phyloP scores from a whole-genome alignment of 2,888 invertebrate species.

The Deilephila elpenor region DNA sequence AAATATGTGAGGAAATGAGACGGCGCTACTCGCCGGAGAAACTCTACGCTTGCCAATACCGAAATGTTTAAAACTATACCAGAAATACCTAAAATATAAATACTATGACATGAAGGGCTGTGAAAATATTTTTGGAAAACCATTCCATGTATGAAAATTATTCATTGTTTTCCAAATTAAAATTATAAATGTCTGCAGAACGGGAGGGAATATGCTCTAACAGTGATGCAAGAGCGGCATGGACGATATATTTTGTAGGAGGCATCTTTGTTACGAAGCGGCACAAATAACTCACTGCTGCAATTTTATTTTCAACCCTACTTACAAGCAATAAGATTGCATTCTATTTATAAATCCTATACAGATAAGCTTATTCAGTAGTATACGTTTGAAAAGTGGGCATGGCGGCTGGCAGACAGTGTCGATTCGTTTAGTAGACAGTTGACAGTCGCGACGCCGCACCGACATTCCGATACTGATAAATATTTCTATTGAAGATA shows the following conservation, averaged over 20 bases:
- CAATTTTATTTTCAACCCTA: constrained; percentile 38
- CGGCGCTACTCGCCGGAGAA: constrained; percentile 55
- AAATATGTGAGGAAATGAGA: constrained; percentile 77
- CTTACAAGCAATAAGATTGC: neutral
- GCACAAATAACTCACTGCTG: constrained; percentile 45
- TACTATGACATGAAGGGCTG: neutral
- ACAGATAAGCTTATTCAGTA: neutral
- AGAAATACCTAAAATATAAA: constrained; percentile 9
- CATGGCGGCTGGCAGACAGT: constrained; percentile 81
- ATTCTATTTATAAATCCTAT: neutral
- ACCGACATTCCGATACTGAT: constrained; percentile 84
- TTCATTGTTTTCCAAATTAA: constrained; percentile 28
- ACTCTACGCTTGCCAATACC: neutral
- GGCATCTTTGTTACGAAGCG: constrained; percentile 34
- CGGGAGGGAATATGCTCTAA: constrained; percentile 30
- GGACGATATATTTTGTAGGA: constrained; percentile 66
- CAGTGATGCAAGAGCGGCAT: constrained; percentile 55
- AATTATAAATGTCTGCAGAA: constrained; percentile 24
- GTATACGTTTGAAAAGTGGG: constrained; percentile 68
- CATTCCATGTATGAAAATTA: neutral
- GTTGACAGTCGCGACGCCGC: constrained; percentile 84
- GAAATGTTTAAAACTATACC: neutral
- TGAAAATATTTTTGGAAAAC: constrained; percentile 11
- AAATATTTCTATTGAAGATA: constrained; percentile 75
- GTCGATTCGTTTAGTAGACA: constrained; percentile 85